A percentile compares a stretch with the other conserved stretches of the same genome.
phyloP scores from a whole-genome alignment of 2,797 vertebrate species.

The Fratercula arctica region DNA sequence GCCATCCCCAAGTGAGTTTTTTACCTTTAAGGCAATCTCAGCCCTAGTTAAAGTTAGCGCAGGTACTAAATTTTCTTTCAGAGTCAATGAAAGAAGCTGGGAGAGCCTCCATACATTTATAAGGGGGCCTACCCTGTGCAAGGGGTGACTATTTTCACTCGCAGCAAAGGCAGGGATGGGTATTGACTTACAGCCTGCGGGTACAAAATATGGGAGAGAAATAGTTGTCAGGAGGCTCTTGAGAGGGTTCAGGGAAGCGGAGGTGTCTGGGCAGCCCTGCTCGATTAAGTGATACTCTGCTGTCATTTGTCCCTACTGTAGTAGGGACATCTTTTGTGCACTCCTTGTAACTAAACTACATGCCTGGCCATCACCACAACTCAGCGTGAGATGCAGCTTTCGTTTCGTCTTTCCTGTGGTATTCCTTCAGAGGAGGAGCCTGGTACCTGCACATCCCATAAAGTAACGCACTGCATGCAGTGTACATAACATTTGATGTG shows the following conservation, averaged over 20 bases:
- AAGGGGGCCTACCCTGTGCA: not conserved
- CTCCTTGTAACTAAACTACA: not conserved
- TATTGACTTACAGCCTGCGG: not conserved
- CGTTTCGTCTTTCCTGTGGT: not conserved
- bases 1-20: not conserved
- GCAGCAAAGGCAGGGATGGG: not conserved
- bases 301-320: not conserved
- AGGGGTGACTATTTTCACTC: not conserved
- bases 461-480: not conserved
- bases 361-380: not conserved
- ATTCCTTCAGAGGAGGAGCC: not conserved
- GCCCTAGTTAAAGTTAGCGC: not conserved
- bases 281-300: not conserved
- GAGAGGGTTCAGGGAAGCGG: not conserved
- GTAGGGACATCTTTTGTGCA: not conserved
- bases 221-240: not conserved
- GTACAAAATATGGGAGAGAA: not conserved
- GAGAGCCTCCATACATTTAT: not conserved
- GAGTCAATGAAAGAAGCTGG: not conserved
- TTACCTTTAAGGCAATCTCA: not conserved
- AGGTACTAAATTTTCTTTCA: not conserved
- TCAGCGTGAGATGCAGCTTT: not conserved
- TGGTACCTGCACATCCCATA: not conserved
- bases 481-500: not conserved
- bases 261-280: not conserved